Conservation (phyloP, 2,888 invertebrate species). For the Thera britannica region DNA sequence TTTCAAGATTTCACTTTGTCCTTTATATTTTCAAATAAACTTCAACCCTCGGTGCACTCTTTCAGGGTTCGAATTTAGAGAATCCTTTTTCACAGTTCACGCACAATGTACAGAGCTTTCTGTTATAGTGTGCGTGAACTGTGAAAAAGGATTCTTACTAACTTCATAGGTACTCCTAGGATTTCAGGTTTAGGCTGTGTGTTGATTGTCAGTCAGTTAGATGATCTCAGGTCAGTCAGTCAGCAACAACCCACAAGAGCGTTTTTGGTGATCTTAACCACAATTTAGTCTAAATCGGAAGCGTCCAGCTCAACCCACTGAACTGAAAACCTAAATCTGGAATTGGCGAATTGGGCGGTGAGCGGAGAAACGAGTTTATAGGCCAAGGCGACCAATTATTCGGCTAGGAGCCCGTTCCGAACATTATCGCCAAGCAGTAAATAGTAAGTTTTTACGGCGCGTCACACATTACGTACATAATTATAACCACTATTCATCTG, state of each 20-base stretch:
- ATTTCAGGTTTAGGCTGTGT: too few species aligned
- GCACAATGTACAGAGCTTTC: too few species aligned
- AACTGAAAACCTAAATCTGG: conserved; percentile 84
- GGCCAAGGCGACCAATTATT: conserved; percentile 80
- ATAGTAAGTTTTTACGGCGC: conserved; percentile 55
- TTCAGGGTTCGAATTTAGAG: too few species aligned
- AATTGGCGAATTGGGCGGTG: conserved; percentile 76
- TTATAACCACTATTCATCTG: conserved; percentile 3
- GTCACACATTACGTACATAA: conserved; percentile 28
- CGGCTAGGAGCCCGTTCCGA: conserved; percentile 55
- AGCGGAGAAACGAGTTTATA: conserved; percentile 70
- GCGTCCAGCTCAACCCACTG: conserved; percentile 73
- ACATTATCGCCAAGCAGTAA: conserved; percentile 49
- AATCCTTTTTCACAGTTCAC: too few species aligned
- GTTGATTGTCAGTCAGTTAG: too few species aligned
- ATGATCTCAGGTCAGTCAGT: too few species aligned
- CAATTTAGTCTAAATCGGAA: conserved; percentile 57
- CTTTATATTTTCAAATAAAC: too few species aligned
- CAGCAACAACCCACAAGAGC: conserved; percentile 2
- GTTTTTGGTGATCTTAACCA: not conserved
- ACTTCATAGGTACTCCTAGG: too few species aligned
- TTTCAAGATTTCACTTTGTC: too few species aligned
- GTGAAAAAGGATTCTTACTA: too few species aligned
- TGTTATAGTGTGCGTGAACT: too few species aligned
- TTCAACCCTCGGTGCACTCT: too few species aligned